phyloP scores from a whole-genome alignment of 2,888 invertebrate genomes.

The Myopa tessellatipennis region DNA sequence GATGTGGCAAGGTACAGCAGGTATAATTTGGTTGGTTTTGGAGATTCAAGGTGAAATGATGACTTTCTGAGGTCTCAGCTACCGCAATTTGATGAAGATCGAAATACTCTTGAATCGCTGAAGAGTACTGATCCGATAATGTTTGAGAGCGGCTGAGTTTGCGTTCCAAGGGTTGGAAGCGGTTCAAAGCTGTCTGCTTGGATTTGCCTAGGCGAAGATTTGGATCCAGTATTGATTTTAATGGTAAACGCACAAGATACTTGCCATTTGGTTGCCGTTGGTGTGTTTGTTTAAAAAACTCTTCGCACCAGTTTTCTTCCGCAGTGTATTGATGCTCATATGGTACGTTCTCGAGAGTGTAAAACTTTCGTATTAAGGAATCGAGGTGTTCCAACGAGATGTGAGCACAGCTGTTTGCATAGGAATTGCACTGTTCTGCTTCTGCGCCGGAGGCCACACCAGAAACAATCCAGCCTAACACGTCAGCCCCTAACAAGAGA shows the following conservation, averaged over 20 bases:
- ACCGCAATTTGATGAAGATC: not conserved
- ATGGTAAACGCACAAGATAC: constrained; percentile 31
- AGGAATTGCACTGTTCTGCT: not conserved
- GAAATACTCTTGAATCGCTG: constrained; percentile 21
- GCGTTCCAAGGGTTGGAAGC: constrained; percentile 30
- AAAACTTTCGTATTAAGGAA: not conserved
- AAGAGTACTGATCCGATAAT: not conserved
- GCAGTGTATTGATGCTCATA: not conserved
- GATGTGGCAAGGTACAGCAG: constrained; percentile 25
- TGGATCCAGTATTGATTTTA: constrained; percentile 25
- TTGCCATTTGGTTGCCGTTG: constrained; percentile 32
- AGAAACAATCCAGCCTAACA: not conserved
- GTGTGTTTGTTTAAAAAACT: constrained; percentile 26
- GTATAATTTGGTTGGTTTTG: constrained; percentile 12
- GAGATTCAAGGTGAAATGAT: constrained; percentile 14
- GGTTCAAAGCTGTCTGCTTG: constrained; percentile 40
- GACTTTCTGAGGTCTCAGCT: not conserved
- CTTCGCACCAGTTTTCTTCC: constrained; percentile 41
- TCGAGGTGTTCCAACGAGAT: not conserved
- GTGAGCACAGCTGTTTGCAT: not conserved
- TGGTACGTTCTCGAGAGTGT: not conserved
- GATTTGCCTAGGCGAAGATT: constrained; percentile 29
- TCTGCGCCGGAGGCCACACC: not conserved
- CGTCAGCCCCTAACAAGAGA: not conserved
- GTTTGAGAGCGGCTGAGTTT: not conserved